A percentile compares a stretch with the other conserved stretches of the same genome.
Evolutionary conservation across 2,888 invertebrate species (phyloP).

Genomic region (Troides oblongomaculatus): DNA sequence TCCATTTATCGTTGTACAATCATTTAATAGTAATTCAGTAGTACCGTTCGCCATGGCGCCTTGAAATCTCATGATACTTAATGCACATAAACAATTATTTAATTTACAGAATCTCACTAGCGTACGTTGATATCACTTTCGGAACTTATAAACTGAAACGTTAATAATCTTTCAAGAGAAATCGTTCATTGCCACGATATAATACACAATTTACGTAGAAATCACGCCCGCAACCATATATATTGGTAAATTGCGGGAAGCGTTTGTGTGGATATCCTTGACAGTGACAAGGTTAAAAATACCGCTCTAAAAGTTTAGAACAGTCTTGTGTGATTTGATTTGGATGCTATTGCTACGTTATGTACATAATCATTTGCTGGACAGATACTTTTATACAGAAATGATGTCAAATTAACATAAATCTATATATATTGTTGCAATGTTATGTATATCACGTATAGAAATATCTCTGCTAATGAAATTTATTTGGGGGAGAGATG

Average conservation of each 20-base stretch:
- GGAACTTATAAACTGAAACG: conserved; percentile 7
- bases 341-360: conserved; percentile 26
- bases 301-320: conserved; percentile 42
- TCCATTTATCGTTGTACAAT: conserved; percentile 48
- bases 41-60: conserved; percentile 56
- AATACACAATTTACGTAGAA: conserved; percentile 9
- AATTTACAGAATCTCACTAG: conserved; percentile 25
- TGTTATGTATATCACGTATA: background rate
- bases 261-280: conserved; percentile 65
- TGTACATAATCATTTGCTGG: conserved; percentile 16
- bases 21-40: conserved; percentile 38
- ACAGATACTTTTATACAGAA: background rate
- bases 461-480: conserved; percentile 17
- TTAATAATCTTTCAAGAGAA: background rate
- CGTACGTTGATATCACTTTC: conserved; percentile 24
- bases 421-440: background rate
- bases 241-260: conserved; percentile 56
- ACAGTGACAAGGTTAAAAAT: conserved; percentile 64
- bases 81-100: conserved; percentile 36
- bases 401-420: background rate
- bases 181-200: conserved; percentile 16
- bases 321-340: conserved; percentile 30
- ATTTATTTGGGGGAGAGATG: conserved; percentile 40
- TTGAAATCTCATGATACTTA: conserved; percentile 57
- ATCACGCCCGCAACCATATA: conserved; percentile 34